Percentiles rank a stretch among this genome's conserved stretches.
Evolutionary conservation across 2,113 vertebrate genomes (phyloP).

Genomic region (Lethenteron camtschaticum): DNA sequence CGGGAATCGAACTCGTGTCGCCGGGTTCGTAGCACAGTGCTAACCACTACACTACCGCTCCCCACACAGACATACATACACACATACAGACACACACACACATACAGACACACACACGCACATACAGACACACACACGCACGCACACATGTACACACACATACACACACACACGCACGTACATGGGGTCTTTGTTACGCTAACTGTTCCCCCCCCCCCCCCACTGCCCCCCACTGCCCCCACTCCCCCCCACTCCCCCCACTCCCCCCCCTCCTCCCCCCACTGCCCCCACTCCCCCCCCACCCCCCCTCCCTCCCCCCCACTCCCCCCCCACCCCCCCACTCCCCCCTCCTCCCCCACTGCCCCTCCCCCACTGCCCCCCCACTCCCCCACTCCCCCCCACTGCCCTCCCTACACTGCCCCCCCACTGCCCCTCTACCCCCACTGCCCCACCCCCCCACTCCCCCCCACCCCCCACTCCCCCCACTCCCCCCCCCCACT

Average conservation of each 20-base stretch:
- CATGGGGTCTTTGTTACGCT: too few species aligned
- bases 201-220: too few species aligned
- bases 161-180: too few species aligned
- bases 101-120: too few species aligned
- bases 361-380: neutral
- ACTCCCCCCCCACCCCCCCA: neutral
- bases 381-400: neutral
- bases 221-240: neutral
- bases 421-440: too few species aligned
- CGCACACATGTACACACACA: too few species aligned
- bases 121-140: too few species aligned
- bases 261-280: neutral
- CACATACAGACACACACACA: too few species aligned
- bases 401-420: neutral
- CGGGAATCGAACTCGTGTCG: too few species aligned
- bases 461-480: constrained; percentile 13
- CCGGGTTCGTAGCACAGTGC: too few species aligned
- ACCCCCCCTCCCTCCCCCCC: constrained; percentile 15
- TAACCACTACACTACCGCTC: too few species aligned
- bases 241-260: neutral
- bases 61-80: too few species aligned
- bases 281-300: constrained; percentile 10
- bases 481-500: constrained; percentile 13
- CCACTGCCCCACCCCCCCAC: neutral
- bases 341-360: neutral